These are phyloP conservation scores for Sturnira hondurensis DNA, from an alignment of 2,113 vertebrate species.

Conservation along the genomic window DNA sequence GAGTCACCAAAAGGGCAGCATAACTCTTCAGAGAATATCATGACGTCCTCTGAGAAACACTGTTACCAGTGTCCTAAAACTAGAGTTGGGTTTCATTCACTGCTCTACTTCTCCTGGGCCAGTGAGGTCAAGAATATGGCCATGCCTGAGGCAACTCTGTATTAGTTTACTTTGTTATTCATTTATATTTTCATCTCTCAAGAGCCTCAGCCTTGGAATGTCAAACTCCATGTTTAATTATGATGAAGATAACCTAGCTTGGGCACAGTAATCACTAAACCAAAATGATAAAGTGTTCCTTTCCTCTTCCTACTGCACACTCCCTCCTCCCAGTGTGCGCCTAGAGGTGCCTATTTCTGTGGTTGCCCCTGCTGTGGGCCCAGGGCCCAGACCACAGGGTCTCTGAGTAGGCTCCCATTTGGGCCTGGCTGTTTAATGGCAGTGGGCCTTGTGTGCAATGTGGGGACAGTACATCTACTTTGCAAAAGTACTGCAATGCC, in stretches of 20 bases:
- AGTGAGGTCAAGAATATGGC: neutral
- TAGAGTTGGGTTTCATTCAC: neutral
- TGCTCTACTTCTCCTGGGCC: neutral
- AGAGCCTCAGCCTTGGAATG: neutral
- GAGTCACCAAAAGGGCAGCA: neutral
- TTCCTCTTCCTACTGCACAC: neutral
- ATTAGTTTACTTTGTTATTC: neutral
- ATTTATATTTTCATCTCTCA: neutral
- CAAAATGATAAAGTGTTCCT: neutral
- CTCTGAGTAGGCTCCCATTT: neutral
- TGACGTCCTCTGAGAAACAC: neutral
- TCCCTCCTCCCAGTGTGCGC: neutral
- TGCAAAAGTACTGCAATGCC: neutral
- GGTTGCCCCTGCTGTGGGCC: neutral
- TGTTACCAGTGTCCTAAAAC: neutral
- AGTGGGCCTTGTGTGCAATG: neutral
- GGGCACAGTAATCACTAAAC: neutral
- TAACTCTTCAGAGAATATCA: neutral
- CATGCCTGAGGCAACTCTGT: neutral
- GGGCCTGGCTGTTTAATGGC: neutral
- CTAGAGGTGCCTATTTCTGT: accelerated
- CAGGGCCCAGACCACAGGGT: neutral
- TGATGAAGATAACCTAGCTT: neutral
- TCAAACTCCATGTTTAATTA: neutral
- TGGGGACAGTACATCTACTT: neutral